Percentiles rank a stretch among this genome's conserved stretches.
These are phyloP conservation scores for Thryonomys swinderianus DNA, from an alignment of 2,113 vertebrate genomes.

Conservation along the genomic window DNA sequence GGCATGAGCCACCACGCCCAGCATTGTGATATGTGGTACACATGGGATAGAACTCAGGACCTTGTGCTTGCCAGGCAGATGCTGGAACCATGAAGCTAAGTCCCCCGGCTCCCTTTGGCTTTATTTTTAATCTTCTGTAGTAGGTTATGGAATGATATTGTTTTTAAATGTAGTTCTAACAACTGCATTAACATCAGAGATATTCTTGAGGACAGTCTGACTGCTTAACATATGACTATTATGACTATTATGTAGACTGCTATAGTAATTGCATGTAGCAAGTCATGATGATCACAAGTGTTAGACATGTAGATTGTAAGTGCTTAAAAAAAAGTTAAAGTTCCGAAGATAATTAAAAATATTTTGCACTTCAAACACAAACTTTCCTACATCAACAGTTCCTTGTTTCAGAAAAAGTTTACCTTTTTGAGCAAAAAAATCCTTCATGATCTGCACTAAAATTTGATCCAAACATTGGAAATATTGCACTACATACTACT, in stretches of 20 bases:
- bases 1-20: no score
- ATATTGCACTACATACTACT: not conserved
- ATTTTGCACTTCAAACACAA: slow-evolving; percentile 15
- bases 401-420: not conserved
- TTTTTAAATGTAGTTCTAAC: slow-evolving; percentile 39
- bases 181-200: slow-evolving; percentile 7
- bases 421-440: slow-evolving; percentile 18
- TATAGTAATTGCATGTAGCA: slow-evolving; percentile 26
- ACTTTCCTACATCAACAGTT: not conserved
- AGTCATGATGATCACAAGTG: slow-evolving; percentile 1
- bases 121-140: slow-evolving; percentile 19
- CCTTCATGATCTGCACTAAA: not conserved
- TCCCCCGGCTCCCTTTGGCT: not conserved
- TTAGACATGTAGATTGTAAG: slow-evolving; percentile 14
- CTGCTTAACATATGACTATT: not conserved
- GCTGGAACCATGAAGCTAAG: no score
- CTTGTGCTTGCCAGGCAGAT: no score
- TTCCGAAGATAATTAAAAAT: slow-evolving; percentile 35
- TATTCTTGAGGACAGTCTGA: slow-evolving; percentile 23
- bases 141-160: not conserved
- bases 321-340: slow-evolving; percentile 41
- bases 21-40: no score
- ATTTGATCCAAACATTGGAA: slow-evolving; percentile 7
- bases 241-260: not conserved
- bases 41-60: no score